Evolutionary conservation across 2,888 invertebrate genomes (phyloP).

Genomic region (Metacarcinus magister): DNA sequence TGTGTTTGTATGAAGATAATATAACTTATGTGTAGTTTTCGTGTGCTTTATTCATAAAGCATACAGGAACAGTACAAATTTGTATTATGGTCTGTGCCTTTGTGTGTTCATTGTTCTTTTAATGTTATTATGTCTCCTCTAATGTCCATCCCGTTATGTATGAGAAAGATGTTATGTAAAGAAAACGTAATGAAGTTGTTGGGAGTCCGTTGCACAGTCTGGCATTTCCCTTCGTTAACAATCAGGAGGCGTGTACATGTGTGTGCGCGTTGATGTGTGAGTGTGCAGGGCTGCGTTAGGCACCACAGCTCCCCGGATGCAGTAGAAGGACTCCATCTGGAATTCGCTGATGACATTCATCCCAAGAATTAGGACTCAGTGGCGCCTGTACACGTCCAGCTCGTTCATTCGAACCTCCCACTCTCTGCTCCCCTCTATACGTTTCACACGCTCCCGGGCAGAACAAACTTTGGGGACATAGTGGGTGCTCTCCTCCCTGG

Average conservation of each 20-base stretch:
- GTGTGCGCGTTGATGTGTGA: background rate
- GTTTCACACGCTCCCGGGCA: background rate
- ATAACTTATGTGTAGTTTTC: background rate
- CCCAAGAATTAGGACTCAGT: background rate
- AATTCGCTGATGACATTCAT: constrained; percentile 1
- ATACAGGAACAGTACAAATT: background rate
- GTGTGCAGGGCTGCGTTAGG: background rate
- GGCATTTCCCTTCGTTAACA: background rate
- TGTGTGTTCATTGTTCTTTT: background rate
- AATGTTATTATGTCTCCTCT: background rate
- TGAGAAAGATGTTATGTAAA: background rate
- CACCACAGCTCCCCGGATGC: background rate
- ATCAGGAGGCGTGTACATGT: background rate
- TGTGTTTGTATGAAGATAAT: constrained; percentile 11
- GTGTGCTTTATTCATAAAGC: background rate
- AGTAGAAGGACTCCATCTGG: background rate
- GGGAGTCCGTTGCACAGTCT: background rate
- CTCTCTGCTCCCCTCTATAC: background rate
- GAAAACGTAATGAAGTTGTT: background rate
- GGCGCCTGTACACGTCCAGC: constrained; percentile 17
- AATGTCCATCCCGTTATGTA: background rate
- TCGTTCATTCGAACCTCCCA: background rate
- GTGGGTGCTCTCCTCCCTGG: background rate
- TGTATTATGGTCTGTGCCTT: background rate
- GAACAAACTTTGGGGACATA: background rate